phyloP scores from a whole-genome alignment of 2,113 vertebrate species.

The Trogon melanurus region DNA sequence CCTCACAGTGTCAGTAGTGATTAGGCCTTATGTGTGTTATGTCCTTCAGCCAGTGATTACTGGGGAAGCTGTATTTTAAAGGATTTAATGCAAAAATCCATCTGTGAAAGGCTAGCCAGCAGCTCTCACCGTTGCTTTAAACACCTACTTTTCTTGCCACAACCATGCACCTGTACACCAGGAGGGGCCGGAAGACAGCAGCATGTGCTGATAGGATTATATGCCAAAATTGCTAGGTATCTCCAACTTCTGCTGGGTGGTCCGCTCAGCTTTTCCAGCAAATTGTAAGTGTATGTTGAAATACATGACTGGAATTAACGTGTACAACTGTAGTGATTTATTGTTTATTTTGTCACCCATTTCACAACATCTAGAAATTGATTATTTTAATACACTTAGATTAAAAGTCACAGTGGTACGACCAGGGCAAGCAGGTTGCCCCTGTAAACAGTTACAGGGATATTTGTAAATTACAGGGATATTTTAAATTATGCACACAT shows the following conservation, averaged over 20 bases:
- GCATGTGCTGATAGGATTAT: neutral
- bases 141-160: neutral
- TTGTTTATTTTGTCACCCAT: neutral
- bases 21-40: neutral
- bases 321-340: neutral
- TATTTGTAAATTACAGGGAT: constrained; percentile 24
- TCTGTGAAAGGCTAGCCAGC: neutral
- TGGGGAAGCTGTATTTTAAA: constrained; percentile 38
- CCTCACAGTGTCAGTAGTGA: neutral
- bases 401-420: neutral
- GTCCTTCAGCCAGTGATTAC: constrained; percentile 14
- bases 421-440: neutral
- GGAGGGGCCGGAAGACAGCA: neutral
- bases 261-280: neutral
- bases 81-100: constrained; percentile 32
- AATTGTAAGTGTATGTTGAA: neutral
- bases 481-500: neutral
- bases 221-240: neutral
- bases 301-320: constrained; percentile 11
- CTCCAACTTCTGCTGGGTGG: neutral
- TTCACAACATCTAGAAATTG: constrained; percentile 28
- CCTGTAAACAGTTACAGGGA: neutral
- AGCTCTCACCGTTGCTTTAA: neutral
- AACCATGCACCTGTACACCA: neutral
- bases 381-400: constrained; percentile 41